Evolutionary conservation across 2,888 invertebrate genomes (phyloP).

Genomic region (Meghimatium bilineatum): DNA sequence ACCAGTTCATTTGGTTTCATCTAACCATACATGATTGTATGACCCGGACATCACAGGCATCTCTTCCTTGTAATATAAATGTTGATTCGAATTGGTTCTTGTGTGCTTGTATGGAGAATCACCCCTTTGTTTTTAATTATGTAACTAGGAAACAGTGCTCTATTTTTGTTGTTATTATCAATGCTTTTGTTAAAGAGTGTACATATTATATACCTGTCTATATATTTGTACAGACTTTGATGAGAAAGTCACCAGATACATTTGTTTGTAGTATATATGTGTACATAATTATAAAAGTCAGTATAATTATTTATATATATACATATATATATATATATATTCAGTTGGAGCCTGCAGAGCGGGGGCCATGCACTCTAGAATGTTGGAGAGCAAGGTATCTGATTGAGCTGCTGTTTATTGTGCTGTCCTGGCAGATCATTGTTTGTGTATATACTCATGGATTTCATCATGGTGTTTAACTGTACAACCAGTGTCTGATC

Average conservation of each 20-base stretch:
- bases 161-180: constrained; percentile 14
- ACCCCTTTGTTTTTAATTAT: neutral
- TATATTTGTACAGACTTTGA: constrained; percentile 24
- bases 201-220: constrained; percentile 3
- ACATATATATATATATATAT: constrained; percentile 20
- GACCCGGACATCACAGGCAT: neutral
- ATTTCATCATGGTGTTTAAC: neutral
- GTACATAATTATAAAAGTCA: constrained; percentile 20
- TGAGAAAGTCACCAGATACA: neutral
- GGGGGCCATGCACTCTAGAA: neutral
- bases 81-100: neutral
- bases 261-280: constrained; percentile 22
- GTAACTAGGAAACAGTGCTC: constrained; percentile 6
- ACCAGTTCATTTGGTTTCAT: neutral
- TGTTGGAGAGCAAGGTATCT: neutral
- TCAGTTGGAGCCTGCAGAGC: constrained; percentile 14
- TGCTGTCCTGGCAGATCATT: neutral
- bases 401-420: constrained; percentile 22
- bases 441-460: neutral
- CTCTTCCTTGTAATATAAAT: constrained; percentile 7
- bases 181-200: neutral
- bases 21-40: neutral
- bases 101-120: neutral
- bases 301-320: constrained; percentile 22
- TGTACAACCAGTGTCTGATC: neutral